phyloP scores from a whole-genome alignment of 2,113 vertebrate species.

The Oncorhynchus masou region DNA sequence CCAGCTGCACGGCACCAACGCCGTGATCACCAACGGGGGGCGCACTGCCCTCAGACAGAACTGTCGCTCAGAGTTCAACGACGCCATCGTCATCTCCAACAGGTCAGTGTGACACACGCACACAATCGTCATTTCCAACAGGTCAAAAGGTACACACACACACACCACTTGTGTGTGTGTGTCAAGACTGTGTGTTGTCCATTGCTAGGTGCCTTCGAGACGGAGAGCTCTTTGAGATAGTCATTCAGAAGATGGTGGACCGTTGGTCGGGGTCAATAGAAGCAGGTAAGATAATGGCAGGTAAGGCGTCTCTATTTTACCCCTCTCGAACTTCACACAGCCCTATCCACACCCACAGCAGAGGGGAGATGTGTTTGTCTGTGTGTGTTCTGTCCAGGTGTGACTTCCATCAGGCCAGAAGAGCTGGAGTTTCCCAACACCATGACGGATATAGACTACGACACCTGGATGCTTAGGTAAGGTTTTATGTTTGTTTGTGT shows the following conservation, averaged over 20 bases:
- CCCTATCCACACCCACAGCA: background rate
- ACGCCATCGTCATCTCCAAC: slow-evolving; percentile 91
- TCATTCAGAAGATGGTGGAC: slow-evolving; percentile 95
- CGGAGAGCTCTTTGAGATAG: slow-evolving; percentile 90
- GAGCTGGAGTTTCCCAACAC: slow-evolving; percentile 95
- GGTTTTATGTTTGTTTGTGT: background rate
- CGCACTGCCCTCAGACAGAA: slow-evolving; percentile 89
- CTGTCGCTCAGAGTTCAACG: slow-evolving; percentile 92
- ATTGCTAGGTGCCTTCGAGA: slow-evolving; percentile 80
- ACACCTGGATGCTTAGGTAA: slow-evolving; percentile 95
- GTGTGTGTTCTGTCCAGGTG: slow-evolving; percentile 67
- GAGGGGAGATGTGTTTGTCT: background rate
- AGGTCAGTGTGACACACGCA: slow-evolving; percentile 64
- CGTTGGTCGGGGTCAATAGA: slow-evolving; percentile 95
- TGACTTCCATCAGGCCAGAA: slow-evolving; percentile 89
- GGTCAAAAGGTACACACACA: background rate
- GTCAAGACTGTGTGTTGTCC: slow-evolving; percentile 18
- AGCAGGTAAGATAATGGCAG: slow-evolving; percentile 73
- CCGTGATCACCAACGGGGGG: slow-evolving; percentile 87
- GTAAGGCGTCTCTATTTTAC: slow-evolving; percentile 33
- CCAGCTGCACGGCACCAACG: slow-evolving; percentile 87
- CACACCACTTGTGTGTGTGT: background rate
- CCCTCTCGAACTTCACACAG: background rate
- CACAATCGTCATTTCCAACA: background rate
- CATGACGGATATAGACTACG: slow-evolving; percentile 95